A percentile compares a stretch with the other conserved stretches of the same genome.
phyloP scores from a whole-genome alignment of 1,140 invertebrate genomes.

The Chironomus tepperi region DNA sequence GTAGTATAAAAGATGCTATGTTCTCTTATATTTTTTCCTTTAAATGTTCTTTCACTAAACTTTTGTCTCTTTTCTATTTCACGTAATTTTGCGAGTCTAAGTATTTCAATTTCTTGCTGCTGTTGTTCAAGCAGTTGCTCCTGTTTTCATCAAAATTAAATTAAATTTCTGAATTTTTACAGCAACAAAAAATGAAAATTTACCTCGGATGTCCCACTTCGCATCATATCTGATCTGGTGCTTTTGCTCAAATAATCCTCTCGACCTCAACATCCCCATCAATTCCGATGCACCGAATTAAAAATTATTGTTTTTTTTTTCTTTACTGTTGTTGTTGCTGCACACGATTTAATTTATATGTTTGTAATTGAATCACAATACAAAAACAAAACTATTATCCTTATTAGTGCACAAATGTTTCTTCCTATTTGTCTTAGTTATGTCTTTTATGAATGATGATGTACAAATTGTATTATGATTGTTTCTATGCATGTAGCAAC shows the following conservation, averaged over 20 bases:
- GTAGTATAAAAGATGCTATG: conserved; percentile 69
- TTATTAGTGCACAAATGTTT: background rate
- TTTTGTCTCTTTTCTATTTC: conserved; percentile 48
- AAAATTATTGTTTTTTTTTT: too few species aligned
- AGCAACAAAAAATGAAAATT: background rate
- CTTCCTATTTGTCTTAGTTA: too few species aligned
- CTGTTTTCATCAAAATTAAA: conserved; percentile 9
- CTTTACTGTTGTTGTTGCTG: too few species aligned
- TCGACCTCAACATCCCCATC: conserved; percentile 18
- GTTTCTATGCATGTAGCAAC: background rate
- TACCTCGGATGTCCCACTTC: conserved; percentile 10
- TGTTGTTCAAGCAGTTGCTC: conserved; percentile 69
- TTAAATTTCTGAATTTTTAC: background rate
- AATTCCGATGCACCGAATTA: background rate
- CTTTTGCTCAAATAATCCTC: background rate
- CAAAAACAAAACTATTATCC: background rate
- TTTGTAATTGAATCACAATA: background rate
- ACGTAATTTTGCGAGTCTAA: conserved; percentile 56
- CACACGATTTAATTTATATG: background rate
- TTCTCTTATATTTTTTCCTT: conserved; percentile 60
- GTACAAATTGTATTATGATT: too few species aligned
- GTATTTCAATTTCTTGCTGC: conserved; percentile 49
- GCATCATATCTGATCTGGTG: background rate
- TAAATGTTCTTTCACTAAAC: conserved; percentile 48
- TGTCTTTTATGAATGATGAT: too few species aligned